Evolutionary conservation across 2,888 invertebrate genomes (phyloP).

Genomic region (Pantelozetes paolii): DNA sequence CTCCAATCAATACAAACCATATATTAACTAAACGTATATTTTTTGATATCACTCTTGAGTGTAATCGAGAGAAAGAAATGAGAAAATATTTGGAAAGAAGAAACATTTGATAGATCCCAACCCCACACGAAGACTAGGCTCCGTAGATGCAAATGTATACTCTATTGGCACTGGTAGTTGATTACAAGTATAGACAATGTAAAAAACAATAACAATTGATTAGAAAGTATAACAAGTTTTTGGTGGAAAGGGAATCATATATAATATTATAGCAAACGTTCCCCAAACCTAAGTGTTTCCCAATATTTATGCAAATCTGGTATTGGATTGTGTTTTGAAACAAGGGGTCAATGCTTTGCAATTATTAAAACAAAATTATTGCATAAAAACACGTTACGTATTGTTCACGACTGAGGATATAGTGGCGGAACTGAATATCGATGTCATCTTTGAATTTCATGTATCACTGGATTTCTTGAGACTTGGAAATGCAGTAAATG

Average conservation of each 20-base stretch:
- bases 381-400: slow-evolving; percentile 5
- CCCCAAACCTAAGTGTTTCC: too few relatives aligned
- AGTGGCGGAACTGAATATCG: slow-evolving; percentile 37
- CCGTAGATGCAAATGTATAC: too few relatives aligned
- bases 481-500: background rate
- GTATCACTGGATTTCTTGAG: slow-evolving; percentile 31
- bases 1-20: background rate
- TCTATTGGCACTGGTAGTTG: background rate
- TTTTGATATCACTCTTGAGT: slow-evolving; percentile 13
- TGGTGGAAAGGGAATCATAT: too few relatives aligned
- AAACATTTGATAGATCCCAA: background rate
- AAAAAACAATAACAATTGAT: background rate
- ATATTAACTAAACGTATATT: background rate
- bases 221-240: background rate
- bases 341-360: slow-evolving; percentile 19
- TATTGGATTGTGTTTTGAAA: too few relatives aligned
- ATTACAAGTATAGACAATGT: background rate
- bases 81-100: background rate
- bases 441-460: slow-evolving; percentile 35
- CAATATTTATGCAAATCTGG: too few relatives aligned
- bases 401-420: slow-evolving; percentile 4
- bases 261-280: too few relatives aligned
- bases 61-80: background rate
- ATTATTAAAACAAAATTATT: slow-evolving; percentile 19
- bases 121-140: slow-evolving; percentile 26